Percentiles rank a stretch among this genome's conserved stretches.
Conservation (phyloP, 2,888 invertebrate species). For the Melieria crassipennis region DNA sequence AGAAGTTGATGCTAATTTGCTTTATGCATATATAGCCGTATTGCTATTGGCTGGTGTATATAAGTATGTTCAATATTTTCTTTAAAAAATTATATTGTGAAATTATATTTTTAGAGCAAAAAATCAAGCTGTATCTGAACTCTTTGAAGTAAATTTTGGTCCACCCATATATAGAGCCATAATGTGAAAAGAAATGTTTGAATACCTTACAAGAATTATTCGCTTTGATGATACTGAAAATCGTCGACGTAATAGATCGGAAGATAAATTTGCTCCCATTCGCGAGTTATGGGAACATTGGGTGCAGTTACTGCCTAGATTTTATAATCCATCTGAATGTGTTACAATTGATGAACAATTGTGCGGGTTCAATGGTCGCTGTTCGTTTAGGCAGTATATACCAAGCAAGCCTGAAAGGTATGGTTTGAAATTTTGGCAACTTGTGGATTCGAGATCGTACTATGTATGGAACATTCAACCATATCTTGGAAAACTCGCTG, state of each 20-base stretch:
- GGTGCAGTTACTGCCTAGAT: conserved; percentile 16
- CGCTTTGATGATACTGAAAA: no score
- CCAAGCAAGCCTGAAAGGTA: conserved; percentile 16
- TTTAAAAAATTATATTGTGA: not conserved
- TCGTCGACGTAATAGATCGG: not conserved
- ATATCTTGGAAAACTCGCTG: conserved; percentile 30
- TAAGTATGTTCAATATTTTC: not conserved
- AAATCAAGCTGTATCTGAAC: conserved; percentile 8
- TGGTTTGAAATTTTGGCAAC: conserved; percentile 32
- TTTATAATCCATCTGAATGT: conserved; percentile 11
- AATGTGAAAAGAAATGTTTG: no score
- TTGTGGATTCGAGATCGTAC: conserved; percentile 25
- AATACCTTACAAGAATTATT: no score
- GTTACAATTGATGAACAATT: not conserved
- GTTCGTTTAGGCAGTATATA: conserved; percentile 5
- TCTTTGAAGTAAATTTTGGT: no score
- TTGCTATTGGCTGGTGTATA: conserved; percentile 18
- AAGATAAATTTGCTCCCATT: conserved; percentile 31
- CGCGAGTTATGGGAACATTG: conserved; percentile 26
- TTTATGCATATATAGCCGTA: conserved; percentile 21
- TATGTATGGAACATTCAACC: conserved; percentile 36
- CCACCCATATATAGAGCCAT: no score
- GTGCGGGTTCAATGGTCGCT: not conserved
- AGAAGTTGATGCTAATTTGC: conserved; percentile 10
- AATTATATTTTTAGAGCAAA: conserved; percentile 11